Evolutionary conservation across 2,888 invertebrate species (phyloP), one percentile per base, ranked within the genome.

Genomic region (Ormyrus rosae): DNA sequence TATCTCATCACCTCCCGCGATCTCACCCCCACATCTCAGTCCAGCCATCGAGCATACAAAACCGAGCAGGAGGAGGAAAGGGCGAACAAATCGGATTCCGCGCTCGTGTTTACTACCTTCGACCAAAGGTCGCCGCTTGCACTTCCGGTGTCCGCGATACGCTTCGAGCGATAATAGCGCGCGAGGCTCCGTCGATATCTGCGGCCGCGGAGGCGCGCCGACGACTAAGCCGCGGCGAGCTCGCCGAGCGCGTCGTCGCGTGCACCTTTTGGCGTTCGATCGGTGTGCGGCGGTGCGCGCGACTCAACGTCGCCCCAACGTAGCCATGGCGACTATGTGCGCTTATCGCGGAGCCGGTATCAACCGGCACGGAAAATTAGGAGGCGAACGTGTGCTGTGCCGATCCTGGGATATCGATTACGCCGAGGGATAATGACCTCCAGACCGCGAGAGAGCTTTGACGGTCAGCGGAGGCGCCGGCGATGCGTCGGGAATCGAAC

Each of bases 351-450:
- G 34, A 34, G 34, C 6, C 56, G 75, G 50, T 53, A 48, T 67
- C 67, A 50, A 67, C 19, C 67, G 48, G 55, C 13, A 1, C 53
- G 11, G 5, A 48, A 6, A 4, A 53, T 9, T 5, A 48, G 53
- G 45, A 45, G 11, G 45, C 45, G 19, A 5, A 11, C 34, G 53
- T 34, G 45, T 2, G 63, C 34, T 46, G 8, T 10, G 8, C n/a
- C n/a, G 8, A 48, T 11, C 81, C 75, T 64, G 68, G 45, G 4
- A 48, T 85, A 88, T 88, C 85, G 87, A 88, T 83, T 84, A 68
- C 77, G 81, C 84, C 84, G 84, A 86, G 85, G 89, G 89, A 89
- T 89, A 88, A 88, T 89, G 89, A 89, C 55, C 71, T 72, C 78
- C 46, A 78, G 67, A 78, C 72, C 67, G 72, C 46, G 55, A 67